Evolutionary conservation across 1,140 invertebrate genomes (phyloP).

Genomic region (Drosophila parvula): DNA sequence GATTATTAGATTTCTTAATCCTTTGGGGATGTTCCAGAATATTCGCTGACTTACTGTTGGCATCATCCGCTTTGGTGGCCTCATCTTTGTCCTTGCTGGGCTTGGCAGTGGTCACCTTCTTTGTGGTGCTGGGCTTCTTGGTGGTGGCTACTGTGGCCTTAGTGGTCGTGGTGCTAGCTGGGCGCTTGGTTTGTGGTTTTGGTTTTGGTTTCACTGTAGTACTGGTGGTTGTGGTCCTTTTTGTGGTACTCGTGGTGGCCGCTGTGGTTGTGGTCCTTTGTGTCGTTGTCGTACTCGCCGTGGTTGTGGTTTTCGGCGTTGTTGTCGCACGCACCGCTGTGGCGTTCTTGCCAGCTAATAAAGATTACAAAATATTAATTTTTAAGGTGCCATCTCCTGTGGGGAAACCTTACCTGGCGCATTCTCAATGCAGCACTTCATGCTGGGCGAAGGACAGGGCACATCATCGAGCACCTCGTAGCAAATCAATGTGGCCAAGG

Average conservation of each 20-base stretch:
- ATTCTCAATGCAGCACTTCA: conserved; percentile 92
- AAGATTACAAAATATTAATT: neutral
- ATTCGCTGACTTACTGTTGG: conserved; percentile 52
- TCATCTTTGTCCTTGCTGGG: conserved; percentile 65
- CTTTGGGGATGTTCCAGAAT: neutral
- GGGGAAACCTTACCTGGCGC: conserved; percentile 83
- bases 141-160: conserved; percentile 72
- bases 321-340: conserved; percentile 48
- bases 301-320: conserved; percentile 57
- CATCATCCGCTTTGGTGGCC: conserved; percentile 54
- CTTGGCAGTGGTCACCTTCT: conserved; percentile 59
- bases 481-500: conserved; percentile 92
- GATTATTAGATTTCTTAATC: neutral
- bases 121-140: conserved; percentile 70
- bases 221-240: conserved; percentile 77
- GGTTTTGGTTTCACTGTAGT: conserved; percentile 70
- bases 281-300: conserved; percentile 84
- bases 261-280: conserved; percentile 71
- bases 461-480: conserved; percentile 92
- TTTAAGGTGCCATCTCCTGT: neutral
- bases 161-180: conserved; percentile 82
- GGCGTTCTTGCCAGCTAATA: conserved; percentile 57
- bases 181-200: conserved; percentile 77
- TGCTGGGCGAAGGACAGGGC: conserved; percentile 89
- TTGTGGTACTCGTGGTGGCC: conserved; percentile 71